Conservation (phyloP, 2,113 vertebrate species). For the Apodemus speciosus region DNA sequence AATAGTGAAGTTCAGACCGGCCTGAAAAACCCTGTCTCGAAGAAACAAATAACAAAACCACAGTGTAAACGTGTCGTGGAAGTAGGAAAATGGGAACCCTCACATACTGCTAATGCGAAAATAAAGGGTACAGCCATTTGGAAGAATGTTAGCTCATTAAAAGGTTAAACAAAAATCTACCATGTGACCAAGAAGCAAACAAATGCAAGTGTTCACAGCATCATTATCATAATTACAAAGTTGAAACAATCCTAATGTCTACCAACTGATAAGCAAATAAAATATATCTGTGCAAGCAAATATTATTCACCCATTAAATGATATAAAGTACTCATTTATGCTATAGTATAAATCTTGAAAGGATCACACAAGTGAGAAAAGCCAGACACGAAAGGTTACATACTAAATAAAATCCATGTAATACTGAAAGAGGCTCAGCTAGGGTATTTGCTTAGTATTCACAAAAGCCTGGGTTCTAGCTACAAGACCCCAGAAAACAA, state of each 20-base stretch:
- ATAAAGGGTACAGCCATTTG: background rate
- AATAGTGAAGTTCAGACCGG: background rate
- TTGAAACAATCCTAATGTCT: conserved; percentile 19
- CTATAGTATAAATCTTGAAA: conserved; percentile 22
- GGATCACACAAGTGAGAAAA: conserved; percentile 1
- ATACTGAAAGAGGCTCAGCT: background rate
- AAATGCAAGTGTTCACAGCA: background rate
- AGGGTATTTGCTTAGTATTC: background rate
- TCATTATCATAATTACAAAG: conserved; percentile 26
- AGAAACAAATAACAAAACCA: background rate
- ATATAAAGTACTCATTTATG: background rate
- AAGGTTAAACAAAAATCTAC: conserved; percentile 33
- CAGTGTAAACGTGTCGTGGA: background rate
- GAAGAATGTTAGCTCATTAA: background rate
- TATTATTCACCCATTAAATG: conserved; percentile 42
- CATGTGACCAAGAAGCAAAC: conserved; percentile 19
- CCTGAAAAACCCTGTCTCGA: background rate
- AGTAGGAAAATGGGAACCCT: background rate
- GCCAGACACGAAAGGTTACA: background rate
- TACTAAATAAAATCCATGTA: background rate
- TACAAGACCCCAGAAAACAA: background rate
- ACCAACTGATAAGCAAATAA: background rate
- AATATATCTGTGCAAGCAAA: background rate
- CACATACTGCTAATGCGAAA: background rate
- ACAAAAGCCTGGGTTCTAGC: background rate